Evolutionary conservation across 1,140 invertebrate species (phyloP), one percentile per base, ranked within the genome.

Genomic region (Phocides pigmalion): DNA sequence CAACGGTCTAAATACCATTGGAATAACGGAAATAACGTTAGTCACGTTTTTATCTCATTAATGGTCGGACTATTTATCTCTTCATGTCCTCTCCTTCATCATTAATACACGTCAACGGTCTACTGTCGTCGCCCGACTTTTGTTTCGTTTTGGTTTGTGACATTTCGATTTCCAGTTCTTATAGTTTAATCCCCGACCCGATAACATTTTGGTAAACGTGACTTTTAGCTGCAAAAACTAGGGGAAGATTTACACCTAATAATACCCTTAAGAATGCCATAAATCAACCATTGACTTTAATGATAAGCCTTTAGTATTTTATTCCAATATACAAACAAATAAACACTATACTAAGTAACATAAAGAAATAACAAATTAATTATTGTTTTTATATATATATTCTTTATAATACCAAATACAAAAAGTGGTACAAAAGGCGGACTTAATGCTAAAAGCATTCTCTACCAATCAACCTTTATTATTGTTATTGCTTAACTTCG

Each of bases 11-110:
- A 61, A 61, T 61, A 61, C 58, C 58, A 64, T 70, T 61, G 50
- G 63, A 53, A 65, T 74, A 74, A 74, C 72, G 72, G 72, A 74
- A 62, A 62, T 50, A 62, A 50, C 58, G 72, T 72, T 72, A 70
- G 75, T 77, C 75, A 77, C 75, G 75, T 74, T 77, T 76, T 74
- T 77, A 74, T 72, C 70, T 77, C 75, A 77, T 77, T 74, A 77
- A 77, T 74, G 75, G 62, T 62, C 62, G 56, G 64, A 66, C 74
- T 74, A 77, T 77, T 70, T 77, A 77, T 77, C 74, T 76, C 67
- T 66, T 63, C 56, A 61, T 61, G 56, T 61, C 56, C 56, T 61
- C 56, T 47, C 16, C 9, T 61, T 58, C 65, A 70, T 68, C 74
- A 76, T 76, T 76, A 76, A 76, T 76, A 76, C 68, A 49, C 66